phyloP scores from a whole-genome alignment of 2,113 vertebrate species.

The Tinamus guttatus region DNA sequence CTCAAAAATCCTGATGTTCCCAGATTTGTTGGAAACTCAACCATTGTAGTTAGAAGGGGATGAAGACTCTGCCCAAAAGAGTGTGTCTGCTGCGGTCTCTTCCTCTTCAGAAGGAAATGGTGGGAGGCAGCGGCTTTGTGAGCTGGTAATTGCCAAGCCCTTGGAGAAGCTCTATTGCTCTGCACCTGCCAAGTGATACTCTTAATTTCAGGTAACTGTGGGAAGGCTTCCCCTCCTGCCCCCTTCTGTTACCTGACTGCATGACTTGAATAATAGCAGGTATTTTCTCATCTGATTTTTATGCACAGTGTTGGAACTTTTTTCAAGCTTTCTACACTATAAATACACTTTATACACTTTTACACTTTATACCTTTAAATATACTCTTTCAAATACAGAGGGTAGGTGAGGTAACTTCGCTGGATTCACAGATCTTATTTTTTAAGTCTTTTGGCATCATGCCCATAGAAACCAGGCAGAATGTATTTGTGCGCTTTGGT shows the following conservation, averaged over 20 bases:
- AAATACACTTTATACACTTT: no score
- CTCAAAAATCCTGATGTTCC: background rate
- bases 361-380: no score
- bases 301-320: background rate
- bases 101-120: background rate
- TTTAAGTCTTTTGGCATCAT: background rate
- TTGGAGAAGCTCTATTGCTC: background rate
- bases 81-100: background rate
- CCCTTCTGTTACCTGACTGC: background rate
- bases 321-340: no score
- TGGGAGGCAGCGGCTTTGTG: background rate
- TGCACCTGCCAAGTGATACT: background rate
- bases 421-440: background rate
- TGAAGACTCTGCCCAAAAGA: background rate
- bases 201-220: background rate
- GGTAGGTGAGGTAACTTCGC: background rate
- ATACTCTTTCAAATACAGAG: no score
- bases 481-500: background rate
- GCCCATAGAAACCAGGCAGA: background rate
- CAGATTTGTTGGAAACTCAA: background rate
- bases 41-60: background rate
- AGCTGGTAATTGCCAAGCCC: fast-evolving
- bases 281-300: background rate
- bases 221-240: background rate
- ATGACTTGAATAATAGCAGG: background rate